A percentile compares a stretch with the other conserved stretches of the same genome.
Conservation (phyloP, 2,113 vertebrate genomes). For the Megaleporinus macrocephalus region DNA sequence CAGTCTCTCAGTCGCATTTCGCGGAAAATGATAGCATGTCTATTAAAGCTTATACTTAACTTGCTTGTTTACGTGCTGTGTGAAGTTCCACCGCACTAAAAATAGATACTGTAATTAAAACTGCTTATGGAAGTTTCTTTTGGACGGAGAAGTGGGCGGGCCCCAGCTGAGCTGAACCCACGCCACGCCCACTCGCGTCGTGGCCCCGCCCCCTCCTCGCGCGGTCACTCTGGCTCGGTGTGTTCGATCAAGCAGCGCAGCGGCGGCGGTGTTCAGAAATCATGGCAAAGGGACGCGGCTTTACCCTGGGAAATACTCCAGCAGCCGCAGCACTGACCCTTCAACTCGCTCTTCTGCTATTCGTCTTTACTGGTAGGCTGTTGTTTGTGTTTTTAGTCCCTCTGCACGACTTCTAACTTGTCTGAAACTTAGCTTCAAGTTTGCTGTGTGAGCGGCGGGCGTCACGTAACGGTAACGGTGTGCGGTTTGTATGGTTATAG, state of each 20-base stretch:
- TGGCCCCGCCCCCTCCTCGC: not conserved
- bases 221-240: not conserved
- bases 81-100: not conserved
- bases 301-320: conserved; percentile 51
- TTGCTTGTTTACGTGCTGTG: not conserved
- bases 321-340: conserved; percentile 55
- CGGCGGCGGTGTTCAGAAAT: conserved; percentile 52
- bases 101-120: not conserved
- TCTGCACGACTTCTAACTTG: not conserved
- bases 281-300: conserved; percentile 70
- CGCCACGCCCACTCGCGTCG: not conserved
- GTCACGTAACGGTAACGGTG: not conserved
- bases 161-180: not conserved
- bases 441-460: not conserved
- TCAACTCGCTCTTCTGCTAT: conserved; percentile 61
- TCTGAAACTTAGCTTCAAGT: conserved; percentile 6
- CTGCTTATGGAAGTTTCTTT: not conserved
- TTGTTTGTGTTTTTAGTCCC: conserved; percentile 11
- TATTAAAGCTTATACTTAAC: not conserved
- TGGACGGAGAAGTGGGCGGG: not conserved
- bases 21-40: not conserved
- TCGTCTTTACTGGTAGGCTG: conserved; percentile 72
- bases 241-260: conserved; percentile 32
- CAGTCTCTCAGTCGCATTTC: not conserved
- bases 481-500: not conserved